Percentiles rank a stretch among this genome's conserved stretches.
Evolutionary conservation across 2,113 vertebrate species (phyloP).

Genomic region (Seriola rivoliana): DNA sequence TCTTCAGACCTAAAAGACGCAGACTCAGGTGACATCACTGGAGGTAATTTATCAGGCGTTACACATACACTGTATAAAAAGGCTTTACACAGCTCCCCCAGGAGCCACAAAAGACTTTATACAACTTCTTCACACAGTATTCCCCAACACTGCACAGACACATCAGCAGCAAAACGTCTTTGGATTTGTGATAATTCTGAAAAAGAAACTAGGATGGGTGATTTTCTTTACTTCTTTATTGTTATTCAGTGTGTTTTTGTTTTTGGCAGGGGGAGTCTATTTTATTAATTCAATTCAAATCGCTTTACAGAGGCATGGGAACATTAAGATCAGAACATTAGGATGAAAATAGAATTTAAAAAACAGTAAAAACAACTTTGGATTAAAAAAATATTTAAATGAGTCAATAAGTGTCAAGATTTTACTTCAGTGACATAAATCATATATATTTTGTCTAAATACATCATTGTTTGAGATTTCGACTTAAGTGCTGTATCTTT

Average conservation of each 20-base stretch:
- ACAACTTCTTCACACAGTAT: background rate
- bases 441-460: background rate
- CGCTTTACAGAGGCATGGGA: no score
- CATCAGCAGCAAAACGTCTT: background rate
- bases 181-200: background rate
- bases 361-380: no score
- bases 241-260: no score
- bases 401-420: no score
- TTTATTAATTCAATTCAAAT: no score
- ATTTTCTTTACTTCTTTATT: background rate
- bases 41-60: background rate
- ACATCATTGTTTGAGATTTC: background rate
- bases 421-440: background rate
- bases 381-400: no score
- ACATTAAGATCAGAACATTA: no score
- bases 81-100: background rate
- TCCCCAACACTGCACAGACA: background rate
- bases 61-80: no score
- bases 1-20: background rate
- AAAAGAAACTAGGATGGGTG: background rate
- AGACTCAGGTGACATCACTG: background rate
- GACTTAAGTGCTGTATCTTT: background rate
- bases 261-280: no score
- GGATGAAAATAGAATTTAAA: no score
- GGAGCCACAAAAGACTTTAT: background rate